Evolutionary conservation across 2,797 vertebrate species (phyloP).

Genomic region (Spondyliosoma cantharus): DNA sequence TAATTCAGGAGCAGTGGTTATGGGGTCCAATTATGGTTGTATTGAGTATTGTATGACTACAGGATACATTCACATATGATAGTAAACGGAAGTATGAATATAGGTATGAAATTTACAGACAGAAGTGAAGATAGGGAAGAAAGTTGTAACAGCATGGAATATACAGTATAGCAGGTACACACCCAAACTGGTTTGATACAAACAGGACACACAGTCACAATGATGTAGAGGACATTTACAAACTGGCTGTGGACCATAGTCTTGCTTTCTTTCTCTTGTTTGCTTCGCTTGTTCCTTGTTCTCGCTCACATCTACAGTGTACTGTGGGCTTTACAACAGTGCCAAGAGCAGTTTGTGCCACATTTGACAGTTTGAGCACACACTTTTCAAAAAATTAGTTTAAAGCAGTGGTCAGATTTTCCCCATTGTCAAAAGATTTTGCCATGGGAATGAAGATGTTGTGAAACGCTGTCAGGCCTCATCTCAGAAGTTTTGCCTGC

Average conservation of each 20-base stretch:
- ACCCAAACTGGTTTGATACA: constrained; percentile 11
- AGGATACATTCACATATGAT: background rate
- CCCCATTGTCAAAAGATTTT: constrained; percentile 58
- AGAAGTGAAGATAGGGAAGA: background rate
- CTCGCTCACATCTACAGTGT: constrained; percentile 9
- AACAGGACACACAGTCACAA: constrained; percentile 21
- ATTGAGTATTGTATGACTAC: no score
- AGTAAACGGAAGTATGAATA: background rate
- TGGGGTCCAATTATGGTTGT: no score
- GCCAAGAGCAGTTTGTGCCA: constrained; percentile 58
- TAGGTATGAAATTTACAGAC: constrained; percentile 8
- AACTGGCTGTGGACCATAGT: constrained; percentile 41
- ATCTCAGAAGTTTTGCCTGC: constrained; percentile 25
- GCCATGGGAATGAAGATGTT: constrained; percentile 41
- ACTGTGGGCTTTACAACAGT: constrained; percentile 36
- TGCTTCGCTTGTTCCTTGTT: constrained; percentile 13
- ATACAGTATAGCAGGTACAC: constrained; percentile 5
- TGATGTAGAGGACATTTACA: constrained; percentile 32
- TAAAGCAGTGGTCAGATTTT: constrained; percentile 62
- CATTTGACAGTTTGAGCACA: constrained; percentile 70
- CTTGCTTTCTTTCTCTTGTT: constrained; percentile 7
- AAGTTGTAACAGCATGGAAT: background rate
- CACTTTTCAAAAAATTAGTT: constrained; percentile 60
- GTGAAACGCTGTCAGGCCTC: constrained; percentile 49
- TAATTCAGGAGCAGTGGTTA: no score